Evolutionary conservation across 35 echinoderm and acorn worm species (phyloP), one percentile per base, ranked within the genome.

Genomic region (Antedon bifida): DNA sequence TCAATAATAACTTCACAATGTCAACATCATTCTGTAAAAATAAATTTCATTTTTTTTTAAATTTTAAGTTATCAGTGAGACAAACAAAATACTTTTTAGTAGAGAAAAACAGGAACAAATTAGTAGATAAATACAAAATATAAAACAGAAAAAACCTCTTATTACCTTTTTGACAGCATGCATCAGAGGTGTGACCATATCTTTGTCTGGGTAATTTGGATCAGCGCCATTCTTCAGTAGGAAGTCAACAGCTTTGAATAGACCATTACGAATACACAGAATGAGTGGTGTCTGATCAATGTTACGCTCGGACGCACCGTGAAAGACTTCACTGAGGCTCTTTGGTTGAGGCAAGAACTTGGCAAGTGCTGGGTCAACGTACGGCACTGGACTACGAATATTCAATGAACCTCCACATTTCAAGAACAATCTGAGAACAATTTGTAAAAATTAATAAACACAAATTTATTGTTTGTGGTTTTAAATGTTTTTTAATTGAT

Each of bases 181-280:
- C 91, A 99, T 99, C 35, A 99, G 34, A 7, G 95, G 95, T 8
- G 86, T 88, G 7, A 90, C 32, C 4, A 39, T 16, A 7, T 78
- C 33, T 56, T 90, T 79, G 13, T 74, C 87, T 13, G 73, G 39
- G n/a, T 78, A 88, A 78, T 99, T 99, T 34, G 81, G 85, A 82
- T 89, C 83, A 21, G 95, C 95, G 0, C 91, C 91, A 28, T 90
- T 92, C 36, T 92, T 76, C 34, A 99, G 36, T 29, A 99, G 33
- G 46, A 86, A 92, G 78, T 92, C 85, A 12, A 87, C 82, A 32
- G 64, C 77, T 3, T 84, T 7, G 74, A 88, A 99, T 34, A 90
- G 33, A 2, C 84, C 76, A 3, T 64, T 80, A 30, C 82, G 45
- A 36, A 99, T 92, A 73, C 82, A 82, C 21, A 56, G 30, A 11